phyloP scores from a whole-genome alignment of 2,113 vertebrate species.

The Eurypyga helias region DNA sequence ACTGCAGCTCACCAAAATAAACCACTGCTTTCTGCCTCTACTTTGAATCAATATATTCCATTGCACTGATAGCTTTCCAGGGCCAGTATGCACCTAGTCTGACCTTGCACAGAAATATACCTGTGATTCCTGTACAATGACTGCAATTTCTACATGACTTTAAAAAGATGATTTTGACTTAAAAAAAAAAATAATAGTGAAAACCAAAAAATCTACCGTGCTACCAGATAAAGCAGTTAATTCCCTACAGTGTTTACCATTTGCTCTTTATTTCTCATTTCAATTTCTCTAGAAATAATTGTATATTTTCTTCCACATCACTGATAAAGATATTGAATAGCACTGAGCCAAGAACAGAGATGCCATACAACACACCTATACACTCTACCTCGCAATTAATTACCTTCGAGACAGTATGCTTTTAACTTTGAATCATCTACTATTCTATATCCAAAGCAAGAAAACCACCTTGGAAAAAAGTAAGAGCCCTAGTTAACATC shows the following conservation, averaged over 20 bases:
- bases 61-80: rapidly evolving
- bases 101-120: background rate
- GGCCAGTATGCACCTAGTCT: background rate
- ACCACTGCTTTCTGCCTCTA: background rate
- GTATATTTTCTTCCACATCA: background rate
- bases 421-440: background rate
- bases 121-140: background rate
- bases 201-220: background rate
- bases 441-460: background rate
- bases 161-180: background rate
- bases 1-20: background rate
- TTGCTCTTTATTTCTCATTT: background rate
- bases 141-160: background rate
- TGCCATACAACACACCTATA: background rate
- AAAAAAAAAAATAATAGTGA: background rate
- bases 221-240: background rate
- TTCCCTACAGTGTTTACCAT: background rate
- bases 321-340: background rate
- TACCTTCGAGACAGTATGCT: background rate
- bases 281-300: background rate
- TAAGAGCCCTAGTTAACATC: background rate
- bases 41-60: background rate
- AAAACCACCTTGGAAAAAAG: slow-evolving; percentile 12
- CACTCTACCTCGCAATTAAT: background rate
- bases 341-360: background rate